Base-by-base conservation (phyloP, 2,113 vertebrate species). In the Saiga tatarica region DNA sequence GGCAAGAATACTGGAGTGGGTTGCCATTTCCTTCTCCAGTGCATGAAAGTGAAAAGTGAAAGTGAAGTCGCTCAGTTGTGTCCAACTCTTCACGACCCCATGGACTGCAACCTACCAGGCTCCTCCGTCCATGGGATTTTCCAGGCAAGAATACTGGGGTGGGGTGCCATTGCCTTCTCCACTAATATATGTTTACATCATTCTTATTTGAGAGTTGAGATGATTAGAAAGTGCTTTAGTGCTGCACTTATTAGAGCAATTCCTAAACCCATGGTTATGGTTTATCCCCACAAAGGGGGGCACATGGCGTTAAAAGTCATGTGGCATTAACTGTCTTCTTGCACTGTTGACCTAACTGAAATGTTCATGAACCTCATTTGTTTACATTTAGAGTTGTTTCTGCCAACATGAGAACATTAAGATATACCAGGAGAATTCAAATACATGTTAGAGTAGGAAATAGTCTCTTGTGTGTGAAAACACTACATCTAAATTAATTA, bases 401-500 rank as follows among this genome's bases (percentile, higher is more conserved):
- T 53, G 94, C 87, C 95, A 95, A 50, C 36, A 85, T 7, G 91
- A 76, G 23, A 71, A 45, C 76, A 78, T 62, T 93, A 30, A 45
- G 84, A 89, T 79, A 52, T 17, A 76, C 64, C 45, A 96, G 97
- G 19, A 92, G 36, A 97, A 96, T 86, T 96, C 60, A 95, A 26
- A 94, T 88, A 45, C 7, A 74, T 81, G 97, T 97, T 95, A 97
- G 83, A 96, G 82, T 76, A 89, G 93, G 62, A 87, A 98, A 98
- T 74, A 60, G 33, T 52, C 55, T 64, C 97, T 95, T 82, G 81
- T 97, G 74, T 85, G 91, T 83, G 88, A 98, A 94, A 95, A 23
- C 87, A 97, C 19, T 84, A 42, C 39, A 92, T 14, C 50, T 90
- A 93, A 97, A 96, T 93, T 79, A 83, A 96, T 93, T 74, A 79